phyloP scores from a whole-genome alignment of 2,888 invertebrate genomes.

The Eupithecia inturbata region DNA sequence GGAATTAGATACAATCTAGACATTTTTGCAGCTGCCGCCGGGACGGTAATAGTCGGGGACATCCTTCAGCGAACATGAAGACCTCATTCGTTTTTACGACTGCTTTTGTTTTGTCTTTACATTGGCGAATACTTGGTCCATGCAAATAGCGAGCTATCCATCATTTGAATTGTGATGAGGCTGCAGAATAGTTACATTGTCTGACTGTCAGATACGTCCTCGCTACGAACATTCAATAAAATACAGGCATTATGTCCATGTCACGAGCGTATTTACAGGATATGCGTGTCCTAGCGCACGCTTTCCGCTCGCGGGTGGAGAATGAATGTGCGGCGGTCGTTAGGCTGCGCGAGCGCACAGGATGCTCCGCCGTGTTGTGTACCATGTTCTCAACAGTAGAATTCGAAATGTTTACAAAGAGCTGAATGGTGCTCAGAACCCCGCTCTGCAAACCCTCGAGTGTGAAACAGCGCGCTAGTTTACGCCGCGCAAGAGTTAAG shows the following conservation, averaged over 20 bases:
- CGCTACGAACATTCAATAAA: constrained; percentile 14
- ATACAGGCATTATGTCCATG: constrained; percentile 9
- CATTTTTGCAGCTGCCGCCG: constrained; percentile 20
- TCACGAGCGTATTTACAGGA: constrained; percentile 49
- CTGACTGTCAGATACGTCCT: neutral
- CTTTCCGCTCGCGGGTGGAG: constrained; percentile 52
- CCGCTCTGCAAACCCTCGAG: too few species aligned
- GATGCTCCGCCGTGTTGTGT: constrained; percentile 51
- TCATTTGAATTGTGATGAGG: neutral
- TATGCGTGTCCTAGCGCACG: constrained; percentile 49
- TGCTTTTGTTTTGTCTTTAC: constrained; percentile 19
- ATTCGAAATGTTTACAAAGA: too few species aligned
- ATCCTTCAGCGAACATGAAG: constrained; percentile 33
- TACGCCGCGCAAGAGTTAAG: too few species aligned
- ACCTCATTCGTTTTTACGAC: constrained; percentile 37
- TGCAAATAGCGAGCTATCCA: neutral
- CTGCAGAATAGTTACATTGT: neutral
- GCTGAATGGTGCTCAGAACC: too few species aligned
- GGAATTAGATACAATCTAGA: constrained; percentile 35
- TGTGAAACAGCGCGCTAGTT: too few species aligned
- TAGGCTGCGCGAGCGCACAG: constrained; percentile 40
- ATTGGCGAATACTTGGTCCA: constrained; percentile 5
- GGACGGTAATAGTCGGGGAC: constrained; percentile 38
- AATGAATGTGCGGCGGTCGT: constrained; percentile 55
- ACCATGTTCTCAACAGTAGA: too few species aligned